Evolutionary conservation across 2,797 vertebrate species (phyloP).

Genomic region (Coccyzus lansbergi): DNA sequence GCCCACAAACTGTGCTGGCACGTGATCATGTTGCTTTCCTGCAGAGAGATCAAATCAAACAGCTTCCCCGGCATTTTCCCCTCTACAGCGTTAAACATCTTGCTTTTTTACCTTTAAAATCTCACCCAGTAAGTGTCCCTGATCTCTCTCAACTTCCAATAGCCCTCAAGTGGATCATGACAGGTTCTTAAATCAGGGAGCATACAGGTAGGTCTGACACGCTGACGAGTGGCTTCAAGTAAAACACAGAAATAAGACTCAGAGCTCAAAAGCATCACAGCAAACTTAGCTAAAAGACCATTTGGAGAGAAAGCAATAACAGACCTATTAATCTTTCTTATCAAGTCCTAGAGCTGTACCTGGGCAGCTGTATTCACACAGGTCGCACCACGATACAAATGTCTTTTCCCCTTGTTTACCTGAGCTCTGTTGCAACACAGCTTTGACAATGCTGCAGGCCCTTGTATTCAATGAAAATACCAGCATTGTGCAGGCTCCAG

Average conservation of each 20-base stretch:
- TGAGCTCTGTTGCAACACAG: background rate
- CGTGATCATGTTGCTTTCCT: fast-evolving
- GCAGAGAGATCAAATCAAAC: background rate
- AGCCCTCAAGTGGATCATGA: background rate
- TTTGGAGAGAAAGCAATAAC: background rate
- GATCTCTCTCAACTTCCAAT: background rate
- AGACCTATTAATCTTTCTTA: background rate
- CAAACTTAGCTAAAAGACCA: background rate
- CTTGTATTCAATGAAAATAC: background rate
- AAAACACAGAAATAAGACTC: background rate
- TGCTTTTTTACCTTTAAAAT: background rate
- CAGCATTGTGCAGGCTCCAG: slow-evolving; percentile 42
- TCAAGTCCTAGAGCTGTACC: background rate
- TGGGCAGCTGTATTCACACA: background rate
- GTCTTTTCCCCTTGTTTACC: slow-evolving; percentile 28
- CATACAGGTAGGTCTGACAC: background rate
- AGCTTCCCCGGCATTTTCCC: background rate
- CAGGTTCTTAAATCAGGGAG: background rate
- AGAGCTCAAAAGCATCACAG: background rate
- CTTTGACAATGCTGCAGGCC: background rate
- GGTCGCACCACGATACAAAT: background rate
- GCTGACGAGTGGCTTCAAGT: background rate
- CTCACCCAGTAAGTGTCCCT: background rate
- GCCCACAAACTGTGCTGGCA: background rate
- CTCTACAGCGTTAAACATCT: background rate